Evolutionary conservation across 2,113 vertebrate species (phyloP).

Genomic region (Syngnathoides biaculeatus): DNA sequence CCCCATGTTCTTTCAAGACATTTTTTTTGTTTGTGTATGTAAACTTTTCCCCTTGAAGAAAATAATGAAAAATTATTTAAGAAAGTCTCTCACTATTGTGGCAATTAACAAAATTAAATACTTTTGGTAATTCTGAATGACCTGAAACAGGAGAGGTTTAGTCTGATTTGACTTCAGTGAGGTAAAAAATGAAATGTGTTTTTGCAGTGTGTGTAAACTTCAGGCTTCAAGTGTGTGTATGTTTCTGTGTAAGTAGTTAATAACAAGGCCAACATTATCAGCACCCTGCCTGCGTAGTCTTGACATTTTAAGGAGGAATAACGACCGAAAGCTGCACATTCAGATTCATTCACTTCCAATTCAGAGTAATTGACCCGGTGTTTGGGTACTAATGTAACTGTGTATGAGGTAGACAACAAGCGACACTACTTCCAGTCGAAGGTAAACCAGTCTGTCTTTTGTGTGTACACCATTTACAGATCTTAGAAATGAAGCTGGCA

Average conservation of each 20-base stretch:
- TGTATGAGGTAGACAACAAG: constrained; percentile 71
- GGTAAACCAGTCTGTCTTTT: constrained; percentile 20
- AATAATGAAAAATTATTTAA: too few species aligned
- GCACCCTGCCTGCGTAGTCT: background rate
- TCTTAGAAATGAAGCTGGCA: constrained; percentile 21
- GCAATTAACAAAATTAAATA: too few species aligned
- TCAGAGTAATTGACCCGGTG: constrained; percentile 16
- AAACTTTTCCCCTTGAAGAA: too few species aligned
- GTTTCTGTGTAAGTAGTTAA: constrained; percentile 2
- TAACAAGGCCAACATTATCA: background rate
- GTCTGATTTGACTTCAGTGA: too few species aligned
- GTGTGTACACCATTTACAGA: constrained; percentile 12
- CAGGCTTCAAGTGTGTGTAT: too few species aligned
- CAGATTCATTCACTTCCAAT: constrained; percentile 19
- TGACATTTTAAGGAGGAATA: background rate
- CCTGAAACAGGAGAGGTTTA: too few species aligned
- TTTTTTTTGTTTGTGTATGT: too few species aligned
- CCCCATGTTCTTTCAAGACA: too few species aligned
- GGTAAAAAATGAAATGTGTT: too few species aligned
- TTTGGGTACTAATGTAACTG: constrained; percentile 33
- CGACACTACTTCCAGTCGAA: constrained; percentile 43
- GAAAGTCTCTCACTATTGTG: too few species aligned
- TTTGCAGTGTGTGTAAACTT: too few species aligned
- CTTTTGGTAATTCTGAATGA: too few species aligned
- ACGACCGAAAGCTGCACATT: constrained; percentile 8